These are phyloP conservation scores for Lasioglossum leucozonium DNA, from an alignment of 2,888 invertebrate species.

Conservation along the genomic window DNA sequence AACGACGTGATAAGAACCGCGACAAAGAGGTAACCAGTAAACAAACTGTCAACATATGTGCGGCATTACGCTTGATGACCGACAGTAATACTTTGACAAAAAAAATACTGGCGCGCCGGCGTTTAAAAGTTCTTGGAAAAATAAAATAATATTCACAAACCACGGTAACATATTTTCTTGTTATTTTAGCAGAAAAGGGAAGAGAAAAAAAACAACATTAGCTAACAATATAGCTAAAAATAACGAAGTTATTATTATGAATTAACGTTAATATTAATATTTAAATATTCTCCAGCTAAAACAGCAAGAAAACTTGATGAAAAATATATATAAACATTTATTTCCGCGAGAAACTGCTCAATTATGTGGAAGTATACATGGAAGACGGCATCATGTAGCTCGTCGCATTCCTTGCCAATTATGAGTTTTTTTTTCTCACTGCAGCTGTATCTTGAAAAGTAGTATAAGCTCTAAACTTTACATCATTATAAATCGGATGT, in stretches of 20 bases:
- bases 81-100: conserved; percentile 65
- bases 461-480: conserved; percentile 36
- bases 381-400: conserved; percentile 68
- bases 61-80: conserved; percentile 51
- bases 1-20: conserved; percentile 62
- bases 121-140: conserved; percentile 44
- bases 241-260: conserved; percentile 44
- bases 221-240: conserved; percentile 52
- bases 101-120: conserved; percentile 65
- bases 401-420: conserved; percentile 65
- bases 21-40: conserved; percentile 53
- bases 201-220: conserved; percentile 52
- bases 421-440: conserved; percentile 48
- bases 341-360: conserved; percentile 42
- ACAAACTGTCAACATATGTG: conserved; percentile 48
- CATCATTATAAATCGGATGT: conserved; percentile 39
- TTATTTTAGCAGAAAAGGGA: conserved; percentile 51
- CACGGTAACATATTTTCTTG: conserved; percentile 63
- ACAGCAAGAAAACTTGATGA: conserved; percentile 64
- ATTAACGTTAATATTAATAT: conserved; percentile 33
- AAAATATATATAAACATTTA: conserved; percentile 58
- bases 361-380: conserved; percentile 63
- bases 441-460: conserved; percentile 58
- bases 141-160: conserved; percentile 68
- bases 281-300: conserved; percentile 57